Evolutionary conservation across 2,888 invertebrate species (phyloP), one percentile per base, ranked within the genome.

Genomic region (Diaphora mendica): DNA sequence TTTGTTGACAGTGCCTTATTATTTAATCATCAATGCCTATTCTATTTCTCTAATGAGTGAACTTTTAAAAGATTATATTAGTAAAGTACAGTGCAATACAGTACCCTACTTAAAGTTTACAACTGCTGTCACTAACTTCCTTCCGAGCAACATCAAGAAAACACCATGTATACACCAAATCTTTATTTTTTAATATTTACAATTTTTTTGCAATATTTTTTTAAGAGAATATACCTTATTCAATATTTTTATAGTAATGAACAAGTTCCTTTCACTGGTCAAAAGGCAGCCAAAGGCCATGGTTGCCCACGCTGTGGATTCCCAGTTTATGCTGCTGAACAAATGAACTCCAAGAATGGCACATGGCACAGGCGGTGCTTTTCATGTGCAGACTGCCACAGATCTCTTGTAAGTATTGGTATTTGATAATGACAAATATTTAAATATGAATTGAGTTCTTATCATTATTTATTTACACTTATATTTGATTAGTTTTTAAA

Each of bases 281-380:
- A 96, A 67, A 98, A 97, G 90, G 97, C 98, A 67, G 97, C 97
- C 44, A 96, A 97, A 83, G 98, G 98, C 17, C 96, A 97, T 83
- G 98, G 98, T 33, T 99, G 99, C 92, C 97, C 97, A 23, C 97
- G 98, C 72, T 99, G 99, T 93, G 98, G 98, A 35, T 99, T 97
- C 94, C 97, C 98, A 70, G 99, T 99, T 4, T 99, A 98, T 93
- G 98, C 98, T 84, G 99, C 99, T 73, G 99, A 99, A 96, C 98
- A 99, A 94, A 99, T 99, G 98, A 97, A 99, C 96, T 99, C 99
- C 95, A 99, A 98, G 96, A 98, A 98, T 93, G 97, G 97, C 90
- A 96, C 98, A 88, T 98, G 98, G 98, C 99, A 99, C 96, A 98
- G 97, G 94, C 96, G 98, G 85, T 99, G 99, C 96, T 99, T 99